These are phyloP conservation scores for Gonioctena quinquepunctata DNA, from an alignment of 1,140 invertebrate species.

Conservation along the genomic window DNA sequence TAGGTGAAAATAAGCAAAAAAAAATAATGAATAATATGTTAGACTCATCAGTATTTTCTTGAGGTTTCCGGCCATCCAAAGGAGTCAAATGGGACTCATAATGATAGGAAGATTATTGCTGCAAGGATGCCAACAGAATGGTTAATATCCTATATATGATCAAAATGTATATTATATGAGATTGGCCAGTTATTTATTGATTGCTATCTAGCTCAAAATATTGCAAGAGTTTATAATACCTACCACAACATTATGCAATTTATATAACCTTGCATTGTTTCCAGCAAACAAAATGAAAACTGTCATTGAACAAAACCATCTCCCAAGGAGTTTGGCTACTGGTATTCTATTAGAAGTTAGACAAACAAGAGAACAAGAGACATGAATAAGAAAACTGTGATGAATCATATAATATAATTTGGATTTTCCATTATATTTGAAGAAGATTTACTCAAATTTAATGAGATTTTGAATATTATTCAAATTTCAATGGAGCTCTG, in stretches of 20 bases:
- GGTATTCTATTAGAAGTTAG: slow-evolving; percentile 2
- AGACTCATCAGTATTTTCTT: background rate
- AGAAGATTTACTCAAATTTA: background rate
- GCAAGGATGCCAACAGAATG: background rate
- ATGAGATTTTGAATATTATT: slow-evolving; percentile 5
- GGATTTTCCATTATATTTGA: background rate
- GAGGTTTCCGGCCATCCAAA: background rate
- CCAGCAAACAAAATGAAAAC: slow-evolving; percentile 6
- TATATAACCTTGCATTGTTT: background rate
- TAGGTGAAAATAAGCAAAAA: background rate
- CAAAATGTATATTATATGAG: background rate
- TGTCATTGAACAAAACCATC: slow-evolving; percentile 5
- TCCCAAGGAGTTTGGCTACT: slow-evolving; percentile 1
- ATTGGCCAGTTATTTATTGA: background rate
- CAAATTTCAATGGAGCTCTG: slow-evolving; percentile 1
- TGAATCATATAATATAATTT: slow-evolving; percentile 11
- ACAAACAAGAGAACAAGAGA: background rate
- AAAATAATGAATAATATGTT: background rate
- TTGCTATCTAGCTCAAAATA: background rate
- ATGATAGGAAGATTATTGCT: background rate
- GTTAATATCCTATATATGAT: background rate
- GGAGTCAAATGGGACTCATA: background rate
- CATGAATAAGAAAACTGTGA: background rate
- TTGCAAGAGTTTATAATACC: background rate
- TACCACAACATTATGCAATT: slow-evolving; percentile 1